Conservation (phyloP, 2,113 vertebrate species). For the Petromus typicus region DNA sequence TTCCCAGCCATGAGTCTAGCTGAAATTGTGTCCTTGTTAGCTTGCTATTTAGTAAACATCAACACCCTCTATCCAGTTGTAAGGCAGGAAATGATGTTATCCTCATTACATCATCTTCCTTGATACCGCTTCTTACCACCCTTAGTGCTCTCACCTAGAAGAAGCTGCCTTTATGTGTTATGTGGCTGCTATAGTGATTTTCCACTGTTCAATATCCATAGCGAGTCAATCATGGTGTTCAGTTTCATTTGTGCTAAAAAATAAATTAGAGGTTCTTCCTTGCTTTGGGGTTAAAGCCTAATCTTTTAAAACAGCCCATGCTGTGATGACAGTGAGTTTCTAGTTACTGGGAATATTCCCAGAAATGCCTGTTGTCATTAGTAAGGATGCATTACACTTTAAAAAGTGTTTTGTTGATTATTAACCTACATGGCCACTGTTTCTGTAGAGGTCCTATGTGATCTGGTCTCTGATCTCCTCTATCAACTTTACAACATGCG, state of each 20-base stretch:
- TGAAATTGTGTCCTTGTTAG: not conserved
- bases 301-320: not conserved
- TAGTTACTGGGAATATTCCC: not conserved
- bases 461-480: not conserved
- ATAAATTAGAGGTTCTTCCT: not conserved
- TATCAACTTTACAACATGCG: not conserved
- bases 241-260: not conserved
- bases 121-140: rapidly evolving
- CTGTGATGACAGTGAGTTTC: not conserved
- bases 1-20: not conserved
- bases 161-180: not conserved
- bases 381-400: not conserved
- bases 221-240: not conserved
- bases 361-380: not conserved
- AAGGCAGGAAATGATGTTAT: not conserved
- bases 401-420: not conserved
- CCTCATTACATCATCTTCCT: not conserved
- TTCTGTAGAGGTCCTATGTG: rapidly evolving
- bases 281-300: not conserved
- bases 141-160: not conserved
- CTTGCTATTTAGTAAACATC: not conserved
- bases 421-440: not conserved
- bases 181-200: no score
- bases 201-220: not conserved
- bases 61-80: not conserved